Evolutionary conservation across 92 coral and sea anemone genomes (phyloP).

Genomic region (Bergia puertoricense): DNA sequence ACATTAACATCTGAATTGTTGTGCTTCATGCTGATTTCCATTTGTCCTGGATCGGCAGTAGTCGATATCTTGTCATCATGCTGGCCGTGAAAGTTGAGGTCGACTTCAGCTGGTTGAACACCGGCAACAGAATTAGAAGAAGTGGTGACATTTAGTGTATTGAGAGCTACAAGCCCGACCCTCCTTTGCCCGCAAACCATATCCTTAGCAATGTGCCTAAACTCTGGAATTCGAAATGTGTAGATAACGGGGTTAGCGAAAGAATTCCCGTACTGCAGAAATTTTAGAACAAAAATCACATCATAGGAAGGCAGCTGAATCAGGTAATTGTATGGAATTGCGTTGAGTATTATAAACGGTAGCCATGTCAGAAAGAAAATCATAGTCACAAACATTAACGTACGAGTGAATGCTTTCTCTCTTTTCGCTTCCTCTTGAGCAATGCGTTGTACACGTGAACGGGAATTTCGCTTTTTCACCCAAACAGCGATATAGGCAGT

Average conservation of each 20-base stretch:
- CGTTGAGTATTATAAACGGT: conserved; percentile 75
- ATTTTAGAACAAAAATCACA: conserved; percentile 49
- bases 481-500: conserved; percentile 64
- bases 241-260: conserved; percentile 82
- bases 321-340: conserved; percentile 11
- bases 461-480: conserved; percentile 53
- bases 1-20: neutral
- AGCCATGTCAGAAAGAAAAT: conserved; percentile 75
- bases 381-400: conserved; percentile 65
- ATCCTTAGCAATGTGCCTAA: conserved; percentile 22
- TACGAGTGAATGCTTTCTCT: conserved; percentile 64
- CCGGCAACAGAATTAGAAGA: neutral
- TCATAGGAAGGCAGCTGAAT: conserved; percentile 2
- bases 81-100: neutral
- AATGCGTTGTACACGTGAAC: conserved; percentile 28
- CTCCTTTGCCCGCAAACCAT: neutral
- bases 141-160: neutral
- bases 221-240: conserved; percentile 79
- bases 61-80: neutral
- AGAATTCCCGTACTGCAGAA: conserved; percentile 74
- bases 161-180: no score
- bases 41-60: neutral
- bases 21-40: neutral
- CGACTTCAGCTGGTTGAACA: neutral
- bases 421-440: neutral